Evolutionary conservation across 2,797 vertebrate genomes (phyloP).

Genomic region (Luscinia megarhynchos): DNA sequence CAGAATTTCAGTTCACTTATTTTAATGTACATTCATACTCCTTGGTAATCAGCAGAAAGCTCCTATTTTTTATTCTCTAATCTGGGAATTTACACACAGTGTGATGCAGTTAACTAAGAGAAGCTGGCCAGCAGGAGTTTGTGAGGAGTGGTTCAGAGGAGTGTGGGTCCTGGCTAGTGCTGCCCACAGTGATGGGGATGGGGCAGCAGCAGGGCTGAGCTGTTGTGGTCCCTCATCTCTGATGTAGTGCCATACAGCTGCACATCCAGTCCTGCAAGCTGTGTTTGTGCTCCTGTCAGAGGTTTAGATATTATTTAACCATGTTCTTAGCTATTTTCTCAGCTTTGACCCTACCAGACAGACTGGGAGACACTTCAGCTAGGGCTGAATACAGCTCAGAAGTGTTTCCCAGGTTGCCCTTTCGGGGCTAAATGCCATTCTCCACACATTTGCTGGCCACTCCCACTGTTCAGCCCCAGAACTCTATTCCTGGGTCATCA

Average conservation of each 20-base stretch:
- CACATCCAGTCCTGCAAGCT: background rate
- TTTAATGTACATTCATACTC: background rate
- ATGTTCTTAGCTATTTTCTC: background rate
- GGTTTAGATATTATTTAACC: background rate
- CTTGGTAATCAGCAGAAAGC: background rate
- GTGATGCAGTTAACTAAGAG: background rate
- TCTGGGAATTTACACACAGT: background rate
- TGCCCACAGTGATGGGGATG: accelerated
- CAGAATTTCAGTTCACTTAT: background rate
- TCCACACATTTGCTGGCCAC: accelerated
- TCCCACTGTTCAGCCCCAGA: background rate
- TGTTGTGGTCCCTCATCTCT: background rate
- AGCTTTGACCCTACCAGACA: background rate
- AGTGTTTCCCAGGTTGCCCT: background rate
- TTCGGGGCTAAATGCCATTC: background rate
- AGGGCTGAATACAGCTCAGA: background rate
- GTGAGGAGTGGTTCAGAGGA: background rate
- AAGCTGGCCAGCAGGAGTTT: background rate
- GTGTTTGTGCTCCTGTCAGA: background rate
- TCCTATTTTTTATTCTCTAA: background rate
- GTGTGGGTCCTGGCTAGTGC: background rate
- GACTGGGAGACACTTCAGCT: background rate
- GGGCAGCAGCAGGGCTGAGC: background rate
- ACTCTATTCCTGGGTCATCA: background rate
- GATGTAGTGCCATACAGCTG: too few species aligned